Evolutionary conservation across 1,140 invertebrate species (phyloP), one percentile per base, ranked within the genome.

Genomic region (Neodiprion lecontei): DNA sequence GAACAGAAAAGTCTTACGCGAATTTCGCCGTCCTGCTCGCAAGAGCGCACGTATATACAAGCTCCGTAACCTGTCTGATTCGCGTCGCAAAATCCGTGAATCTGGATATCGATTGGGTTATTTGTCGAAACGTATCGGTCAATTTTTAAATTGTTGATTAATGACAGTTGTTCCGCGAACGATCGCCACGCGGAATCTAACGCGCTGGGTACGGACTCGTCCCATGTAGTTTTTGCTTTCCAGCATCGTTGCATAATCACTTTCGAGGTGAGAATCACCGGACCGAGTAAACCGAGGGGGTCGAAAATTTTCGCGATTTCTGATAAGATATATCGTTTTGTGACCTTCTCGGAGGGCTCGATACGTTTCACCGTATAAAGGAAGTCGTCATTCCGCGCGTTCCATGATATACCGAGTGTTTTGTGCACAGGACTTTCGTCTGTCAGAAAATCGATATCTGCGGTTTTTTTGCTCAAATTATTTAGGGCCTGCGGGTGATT

Each of bases 241-340:
- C 80, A 82, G n/a, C 76, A 76, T n/a, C 75, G 23, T 65, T 82
- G 78, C 50, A 82, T 77, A 14, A 82, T 61, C 9, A 74, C 28
- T 71, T 81, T 82, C 11, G 76, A 74, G n/a, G 69, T 66, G 0
- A 82, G 70, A 48, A 77, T 74, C 0, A 83, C 70, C 14, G 81
- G 79, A 14, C 77, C 75, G 9, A 82, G 47, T 48, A 81, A 76
- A 7, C 79, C 79, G 7, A 81, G 14, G 0, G 77, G 81, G 72
- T 81, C 81, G 69, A 76, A 82, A 40, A 81, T 74, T 23, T 67
- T 68, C 14, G 75, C 17, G 9, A 74, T 48, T 14, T 40, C 23
- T 2, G 76, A 78, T 7, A 79, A 67, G n/a, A 81, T 48, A 40
- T 69, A 68, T 17, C 77, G 72, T 75, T 80, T 77, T 7, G 76